phyloP scores from a whole-genome alignment of 2,797 vertebrate genomes.

The Masticophis lateralis region DNA sequence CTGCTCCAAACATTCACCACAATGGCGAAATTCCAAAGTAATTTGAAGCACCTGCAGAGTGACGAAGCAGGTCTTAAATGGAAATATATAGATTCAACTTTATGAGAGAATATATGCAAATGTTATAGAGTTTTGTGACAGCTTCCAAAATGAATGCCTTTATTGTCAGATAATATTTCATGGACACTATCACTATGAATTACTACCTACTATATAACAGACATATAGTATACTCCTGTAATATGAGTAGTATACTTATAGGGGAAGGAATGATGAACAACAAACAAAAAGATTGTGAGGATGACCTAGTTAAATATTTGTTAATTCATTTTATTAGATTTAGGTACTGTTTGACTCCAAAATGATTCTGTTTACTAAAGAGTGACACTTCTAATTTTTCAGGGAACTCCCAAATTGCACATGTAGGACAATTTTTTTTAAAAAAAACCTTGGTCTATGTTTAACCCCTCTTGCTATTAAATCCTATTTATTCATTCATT shows the following conservation, averaged over 20 bases:
- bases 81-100: background rate
- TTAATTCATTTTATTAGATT: background rate
- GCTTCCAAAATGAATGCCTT: background rate
- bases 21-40: background rate
- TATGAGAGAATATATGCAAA: background rate
- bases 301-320: background rate
- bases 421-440: background rate
- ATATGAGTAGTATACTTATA: background rate
- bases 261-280: background rate
- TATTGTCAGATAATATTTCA: background rate
- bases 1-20: background rate
- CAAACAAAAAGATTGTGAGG: background rate
- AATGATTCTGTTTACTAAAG: background rate
- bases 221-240: background rate
- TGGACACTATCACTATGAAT: background rate
- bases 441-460: background rate
- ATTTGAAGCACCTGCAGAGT: background rate
- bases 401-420: background rate
- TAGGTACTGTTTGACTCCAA: background rate
- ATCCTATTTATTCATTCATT: background rate
- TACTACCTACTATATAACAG: background rate
- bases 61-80: background rate
- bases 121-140: background rate
- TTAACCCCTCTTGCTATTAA: background rate
- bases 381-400: background rate